Percentiles rank a stretch among this genome's conserved stretches.
phyloP scores from a whole-genome alignment of 2,113 vertebrate genomes.

The Trogon melanurus region DNA sequence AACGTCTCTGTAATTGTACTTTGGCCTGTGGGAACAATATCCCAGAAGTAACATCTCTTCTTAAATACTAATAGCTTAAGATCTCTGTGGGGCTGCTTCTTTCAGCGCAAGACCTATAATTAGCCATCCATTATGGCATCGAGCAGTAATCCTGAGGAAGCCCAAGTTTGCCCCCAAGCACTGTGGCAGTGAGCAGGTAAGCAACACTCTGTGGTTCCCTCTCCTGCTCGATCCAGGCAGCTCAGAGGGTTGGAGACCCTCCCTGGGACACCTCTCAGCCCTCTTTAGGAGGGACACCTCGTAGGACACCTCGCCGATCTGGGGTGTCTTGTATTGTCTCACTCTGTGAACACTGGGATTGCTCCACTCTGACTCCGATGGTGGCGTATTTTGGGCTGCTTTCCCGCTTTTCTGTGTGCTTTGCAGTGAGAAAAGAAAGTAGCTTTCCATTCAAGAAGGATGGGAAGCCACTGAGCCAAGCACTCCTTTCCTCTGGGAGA shows the following conservation, averaged over 20 bases:
- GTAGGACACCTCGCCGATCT: background rate
- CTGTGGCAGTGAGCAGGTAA: background rate
- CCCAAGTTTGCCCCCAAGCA: background rate
- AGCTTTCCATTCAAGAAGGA: background rate
- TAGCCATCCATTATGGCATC: slow-evolving; percentile 9
- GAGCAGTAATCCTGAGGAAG: slow-evolving; percentile 37
- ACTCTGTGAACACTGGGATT: background rate
- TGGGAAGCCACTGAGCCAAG: background rate
- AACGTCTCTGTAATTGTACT: slow-evolving; percentile 4
- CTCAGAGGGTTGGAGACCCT: background rate
- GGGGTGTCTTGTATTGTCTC: background rate
- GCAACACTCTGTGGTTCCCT: background rate
- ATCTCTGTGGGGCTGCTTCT: slow-evolving; percentile 21
- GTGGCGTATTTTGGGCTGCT: background rate
- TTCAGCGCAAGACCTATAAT: slow-evolving; percentile 52
- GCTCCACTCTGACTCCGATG: accelerated
- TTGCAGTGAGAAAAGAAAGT: background rate
- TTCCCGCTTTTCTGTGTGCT: background rate
- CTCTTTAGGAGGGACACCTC: background rate
- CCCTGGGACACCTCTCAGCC: background rate
- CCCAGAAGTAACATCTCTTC: background rate
- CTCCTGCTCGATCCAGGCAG: background rate
- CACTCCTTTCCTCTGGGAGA: background rate
- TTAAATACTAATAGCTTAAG: slow-evolving; percentile 35
- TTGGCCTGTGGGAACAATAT: slow-evolving; percentile 53